Percentiles rank a stretch among this genome's conserved stretches.
Evolutionary conservation across 2,113 vertebrate genomes (phyloP).

Genomic region (Elaphurus davidianus): DNA sequence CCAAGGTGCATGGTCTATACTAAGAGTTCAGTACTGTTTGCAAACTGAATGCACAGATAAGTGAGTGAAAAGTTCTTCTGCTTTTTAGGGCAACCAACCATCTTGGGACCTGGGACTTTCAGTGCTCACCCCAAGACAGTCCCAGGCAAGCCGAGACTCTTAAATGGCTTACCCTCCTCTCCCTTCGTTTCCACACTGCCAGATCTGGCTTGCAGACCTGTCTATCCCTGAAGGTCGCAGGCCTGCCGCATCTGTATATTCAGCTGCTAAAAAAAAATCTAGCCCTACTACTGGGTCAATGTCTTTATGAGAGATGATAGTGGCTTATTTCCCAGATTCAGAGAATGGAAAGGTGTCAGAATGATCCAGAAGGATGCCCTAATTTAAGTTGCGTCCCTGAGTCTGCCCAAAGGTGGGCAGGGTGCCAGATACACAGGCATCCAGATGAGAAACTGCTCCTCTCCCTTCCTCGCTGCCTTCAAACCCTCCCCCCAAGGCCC

Average conservation of each 20-base stretch:
- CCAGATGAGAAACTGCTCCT: background rate
- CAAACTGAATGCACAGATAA: background rate
- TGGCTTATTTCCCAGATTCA: constrained; percentile 2
- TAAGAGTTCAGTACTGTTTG: background rate
- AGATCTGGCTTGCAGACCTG: background rate
- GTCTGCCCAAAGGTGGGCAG: background rate
- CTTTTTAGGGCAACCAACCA: background rate
- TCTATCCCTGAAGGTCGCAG: background rate
- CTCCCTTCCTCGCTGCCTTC: background rate
- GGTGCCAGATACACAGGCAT: background rate
- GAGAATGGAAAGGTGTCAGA: constrained; percentile 10
- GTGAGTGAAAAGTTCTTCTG: background rate
- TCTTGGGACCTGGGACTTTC: background rate
- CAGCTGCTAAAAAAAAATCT: background rate
- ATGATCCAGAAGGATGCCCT: background rate
- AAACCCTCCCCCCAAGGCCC: background rate
- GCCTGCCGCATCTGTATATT: background rate
- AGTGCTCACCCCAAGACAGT: background rate
- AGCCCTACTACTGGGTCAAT: background rate
- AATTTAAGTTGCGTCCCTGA: background rate
- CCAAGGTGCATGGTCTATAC: background rate
- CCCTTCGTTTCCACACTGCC: background rate
- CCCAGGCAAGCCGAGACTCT: background rate
- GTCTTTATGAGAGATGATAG: background rate
- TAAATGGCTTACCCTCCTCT: background rate